Conservation (phyloP, 2,888 invertebrate genomes). For the Clostera curtula region DNA sequence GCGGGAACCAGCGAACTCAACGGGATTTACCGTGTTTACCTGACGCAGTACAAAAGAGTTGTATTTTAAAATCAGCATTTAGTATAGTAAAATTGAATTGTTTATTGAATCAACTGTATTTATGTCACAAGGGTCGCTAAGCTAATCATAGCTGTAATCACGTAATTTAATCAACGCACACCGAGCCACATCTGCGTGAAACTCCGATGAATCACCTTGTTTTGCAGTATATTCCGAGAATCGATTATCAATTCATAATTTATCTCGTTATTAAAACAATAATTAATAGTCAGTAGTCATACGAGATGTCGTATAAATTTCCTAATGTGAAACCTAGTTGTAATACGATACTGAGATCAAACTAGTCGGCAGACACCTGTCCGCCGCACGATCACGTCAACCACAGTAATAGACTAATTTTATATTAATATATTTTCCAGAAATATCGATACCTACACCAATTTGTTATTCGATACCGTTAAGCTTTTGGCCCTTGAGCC, state of each 20-base stretch:
- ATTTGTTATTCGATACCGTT: slow-evolving; percentile 13
- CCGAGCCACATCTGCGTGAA: slow-evolving; percentile 54
- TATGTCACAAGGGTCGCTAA: too few species aligned
- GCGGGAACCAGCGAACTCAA: too few species aligned
- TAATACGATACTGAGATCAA: slow-evolving; percentile 56
- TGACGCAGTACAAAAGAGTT: too few species aligned
- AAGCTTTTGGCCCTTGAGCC: too few species aligned
- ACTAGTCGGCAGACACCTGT: slow-evolving; percentile 62
- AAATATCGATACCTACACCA: slow-evolving; percentile 43
- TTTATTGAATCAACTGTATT: too few species aligned
- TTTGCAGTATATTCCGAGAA: slow-evolving; percentile 66
- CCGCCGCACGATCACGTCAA: slow-evolving; percentile 59
- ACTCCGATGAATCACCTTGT: slow-evolving; percentile 65
- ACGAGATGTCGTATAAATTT: slow-evolving; percentile 70
- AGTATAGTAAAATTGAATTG: too few species aligned
- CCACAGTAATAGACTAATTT: slow-evolving; percentile 52
- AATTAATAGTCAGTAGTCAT: slow-evolving; percentile 68
- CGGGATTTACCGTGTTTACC: too few species aligned
- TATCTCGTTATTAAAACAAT: slow-evolving; percentile 68
- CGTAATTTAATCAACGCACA: slow-evolving; percentile 63
- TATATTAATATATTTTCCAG: slow-evolving; percentile 37
- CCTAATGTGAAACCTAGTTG: slow-evolving; percentile 72
- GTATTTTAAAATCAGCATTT: too few species aligned
- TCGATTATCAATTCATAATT: slow-evolving; percentile 66
- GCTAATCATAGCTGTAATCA: too few species aligned